These are phyloP conservation scores for Eulemur mongoz DNA, from an alignment of 2,797 vertebrate genomes.

Conservation along the genomic window DNA sequence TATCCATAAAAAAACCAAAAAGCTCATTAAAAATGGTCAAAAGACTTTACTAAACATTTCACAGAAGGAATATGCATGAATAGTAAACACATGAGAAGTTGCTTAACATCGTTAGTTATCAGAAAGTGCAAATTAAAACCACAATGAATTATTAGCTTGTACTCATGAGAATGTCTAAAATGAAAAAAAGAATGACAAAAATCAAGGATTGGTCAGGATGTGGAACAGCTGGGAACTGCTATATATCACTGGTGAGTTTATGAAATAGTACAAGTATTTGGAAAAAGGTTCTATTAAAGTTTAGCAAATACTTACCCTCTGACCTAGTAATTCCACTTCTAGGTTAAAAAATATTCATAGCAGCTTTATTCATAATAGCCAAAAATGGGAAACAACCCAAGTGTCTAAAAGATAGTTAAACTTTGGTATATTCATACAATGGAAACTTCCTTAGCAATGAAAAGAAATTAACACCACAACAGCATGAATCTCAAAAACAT, in stretches of 20 bases:
- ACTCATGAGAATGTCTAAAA: not conserved
- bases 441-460: not conserved
- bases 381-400: not conserved
- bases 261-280: not conserved
- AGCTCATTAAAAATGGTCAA: not conserved
- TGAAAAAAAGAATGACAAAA: not conserved
- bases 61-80: not conserved
- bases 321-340: not conserved
- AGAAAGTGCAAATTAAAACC: not conserved
- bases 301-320: not conserved
- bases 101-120: not conserved
- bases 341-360: constrained; percentile 3
- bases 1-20: not conserved
- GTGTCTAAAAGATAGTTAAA: not conserved
- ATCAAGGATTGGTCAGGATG: not conserved
- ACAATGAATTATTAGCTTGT: not conserved
- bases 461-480: not conserved
- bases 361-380: not conserved
- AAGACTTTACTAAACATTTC: not conserved
- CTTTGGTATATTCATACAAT: not conserved
- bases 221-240: not conserved
- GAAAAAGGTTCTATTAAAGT: not conserved
- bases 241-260: not conserved
- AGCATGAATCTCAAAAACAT: not conserved
- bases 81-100: not conserved